These are phyloP conservation scores for Wasmannia auropunctata DNA, from an alignment of 1,140 invertebrate genomes.

Conservation along the genomic window DNA sequence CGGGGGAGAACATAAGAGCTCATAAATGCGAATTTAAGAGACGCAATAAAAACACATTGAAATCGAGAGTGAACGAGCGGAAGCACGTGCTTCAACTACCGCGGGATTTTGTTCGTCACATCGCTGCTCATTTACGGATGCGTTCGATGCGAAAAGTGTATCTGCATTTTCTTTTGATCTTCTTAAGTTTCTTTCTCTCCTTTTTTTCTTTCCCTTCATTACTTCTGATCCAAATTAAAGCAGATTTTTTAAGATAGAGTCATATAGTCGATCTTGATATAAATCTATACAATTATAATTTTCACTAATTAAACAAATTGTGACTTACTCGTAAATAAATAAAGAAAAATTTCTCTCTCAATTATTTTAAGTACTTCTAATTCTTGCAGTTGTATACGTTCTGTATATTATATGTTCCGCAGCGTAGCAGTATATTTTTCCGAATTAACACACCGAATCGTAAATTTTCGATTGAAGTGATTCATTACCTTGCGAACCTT, in stretches of 20 bases:
- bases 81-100: conserved; percentile 75
- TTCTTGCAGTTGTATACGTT: neutral
- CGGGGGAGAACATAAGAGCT: conserved; percentile 84
- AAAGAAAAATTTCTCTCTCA: neutral
- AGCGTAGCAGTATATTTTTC: neutral
- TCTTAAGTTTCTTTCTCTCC: neutral
- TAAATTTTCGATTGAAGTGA: conserved; percentile 3
- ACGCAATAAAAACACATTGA: conserved; percentile 86
- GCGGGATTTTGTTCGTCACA: conserved; percentile 54
- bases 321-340: neutral
- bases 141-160: neutral
- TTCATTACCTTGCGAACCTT: neutral
- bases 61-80: conserved; percentile 85
- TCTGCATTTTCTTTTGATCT: neutral
- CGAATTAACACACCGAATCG: neutral
- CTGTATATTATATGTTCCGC: neutral
- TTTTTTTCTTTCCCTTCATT: neutral
- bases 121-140: conserved; percentile 12
- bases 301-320: neutral
- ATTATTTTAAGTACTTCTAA: neutral
- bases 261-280: too few species aligned
- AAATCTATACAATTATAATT: too few species aligned
- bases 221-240: neutral
- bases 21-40: conserved; percentile 87
- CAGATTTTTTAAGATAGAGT: neutral